Evolutionary conservation across 2,888 invertebrate species (phyloP).

Genomic region (Limnephilus rhombicus): DNA sequence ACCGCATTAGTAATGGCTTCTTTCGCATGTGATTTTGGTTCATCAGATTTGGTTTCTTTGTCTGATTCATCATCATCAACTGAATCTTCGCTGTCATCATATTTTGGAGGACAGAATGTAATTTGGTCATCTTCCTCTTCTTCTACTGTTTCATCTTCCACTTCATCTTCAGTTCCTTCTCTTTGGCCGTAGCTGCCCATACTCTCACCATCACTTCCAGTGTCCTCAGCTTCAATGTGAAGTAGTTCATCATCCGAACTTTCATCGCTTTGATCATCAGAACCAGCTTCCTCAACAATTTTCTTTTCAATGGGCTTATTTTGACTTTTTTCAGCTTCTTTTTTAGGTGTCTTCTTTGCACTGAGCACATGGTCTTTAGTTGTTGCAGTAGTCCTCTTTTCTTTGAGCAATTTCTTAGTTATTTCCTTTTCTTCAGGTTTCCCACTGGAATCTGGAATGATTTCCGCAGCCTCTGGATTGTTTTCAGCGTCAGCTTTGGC

Average conservation of each 20-base stretch:
- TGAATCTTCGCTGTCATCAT: neutral
- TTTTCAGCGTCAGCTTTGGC: conserved; percentile 32
- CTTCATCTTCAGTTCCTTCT: conserved; percentile 45
- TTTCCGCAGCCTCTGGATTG: neutral
- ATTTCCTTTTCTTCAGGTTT: neutral
- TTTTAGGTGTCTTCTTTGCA: neutral
- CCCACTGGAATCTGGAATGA: neutral
- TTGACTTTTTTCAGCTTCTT: neutral
- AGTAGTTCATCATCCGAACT: conserved; percentile 7
- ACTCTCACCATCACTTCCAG: conserved; percentile 21
- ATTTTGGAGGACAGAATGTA: neutral
- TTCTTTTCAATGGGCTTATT: neutral
- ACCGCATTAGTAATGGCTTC: neutral
- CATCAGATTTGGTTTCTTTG: neutral
- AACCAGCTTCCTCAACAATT: neutral
- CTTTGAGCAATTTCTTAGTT: neutral
- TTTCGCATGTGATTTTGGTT: neutral
- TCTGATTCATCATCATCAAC: neutral
- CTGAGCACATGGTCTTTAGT: neutral
- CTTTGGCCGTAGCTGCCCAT: neutral
- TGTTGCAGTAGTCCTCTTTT: neutral
- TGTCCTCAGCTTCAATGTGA: neutral
- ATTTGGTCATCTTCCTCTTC: conserved; percentile 27
- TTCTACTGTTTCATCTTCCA: conserved; percentile 31
- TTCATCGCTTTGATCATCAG: conserved; percentile 32